Conservation (phyloP, 2,888 invertebrate species). For the Epicampocera succincta region DNA sequence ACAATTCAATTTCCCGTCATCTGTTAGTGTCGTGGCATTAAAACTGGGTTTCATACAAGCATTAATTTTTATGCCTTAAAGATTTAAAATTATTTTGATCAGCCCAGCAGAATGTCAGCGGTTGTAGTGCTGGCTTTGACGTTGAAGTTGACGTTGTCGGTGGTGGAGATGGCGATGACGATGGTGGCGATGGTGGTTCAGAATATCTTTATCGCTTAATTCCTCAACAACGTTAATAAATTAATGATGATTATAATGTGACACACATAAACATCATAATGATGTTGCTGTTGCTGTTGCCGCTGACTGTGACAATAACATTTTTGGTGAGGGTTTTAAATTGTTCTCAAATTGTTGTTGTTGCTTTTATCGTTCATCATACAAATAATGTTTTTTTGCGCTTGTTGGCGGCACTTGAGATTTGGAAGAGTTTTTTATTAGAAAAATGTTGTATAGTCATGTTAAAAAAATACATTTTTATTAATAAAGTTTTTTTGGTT, state of each 20-base stretch:
- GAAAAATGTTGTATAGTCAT: conserved; percentile 41
- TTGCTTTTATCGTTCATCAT: conserved; percentile 1
- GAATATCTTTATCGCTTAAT: conserved; percentile 49
- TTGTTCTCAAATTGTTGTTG: conserved; percentile 28
- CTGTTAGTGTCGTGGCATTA: conserved; percentile 51
- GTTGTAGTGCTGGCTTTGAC: conserved; percentile 11
- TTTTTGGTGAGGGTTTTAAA: conserved; percentile 30
- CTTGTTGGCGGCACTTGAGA: neutral
- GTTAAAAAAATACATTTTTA: conserved; percentile 45
- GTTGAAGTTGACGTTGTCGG: neutral
- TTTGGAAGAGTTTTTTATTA: conserved; percentile 14
- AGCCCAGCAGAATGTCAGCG: conserved; percentile 12
- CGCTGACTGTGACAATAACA: conserved; percentile 46
- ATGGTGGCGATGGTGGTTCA: conserved; percentile 19
- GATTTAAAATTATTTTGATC: conserved; percentile 28
- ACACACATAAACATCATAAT: conserved; percentile 48
- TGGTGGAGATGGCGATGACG: conserved; percentile 5
- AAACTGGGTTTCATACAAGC: conserved; percentile 13
- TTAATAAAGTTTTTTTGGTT: too few species aligned
- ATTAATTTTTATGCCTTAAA: conserved; percentile 30
- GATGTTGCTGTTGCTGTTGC: conserved; percentile 24
- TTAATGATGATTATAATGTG: conserved; percentile 36
- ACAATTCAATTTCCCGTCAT: conserved; percentile 33
- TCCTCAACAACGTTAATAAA: conserved; percentile 37
- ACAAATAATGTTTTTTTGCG: neutral